A percentile compares a stretch with the other conserved stretches of the same genome.
Evolutionary conservation across 37 sponge, comb jelly and placozoan genomes (phyloP).

Genomic region (Ephydatia muelleri): DNA sequence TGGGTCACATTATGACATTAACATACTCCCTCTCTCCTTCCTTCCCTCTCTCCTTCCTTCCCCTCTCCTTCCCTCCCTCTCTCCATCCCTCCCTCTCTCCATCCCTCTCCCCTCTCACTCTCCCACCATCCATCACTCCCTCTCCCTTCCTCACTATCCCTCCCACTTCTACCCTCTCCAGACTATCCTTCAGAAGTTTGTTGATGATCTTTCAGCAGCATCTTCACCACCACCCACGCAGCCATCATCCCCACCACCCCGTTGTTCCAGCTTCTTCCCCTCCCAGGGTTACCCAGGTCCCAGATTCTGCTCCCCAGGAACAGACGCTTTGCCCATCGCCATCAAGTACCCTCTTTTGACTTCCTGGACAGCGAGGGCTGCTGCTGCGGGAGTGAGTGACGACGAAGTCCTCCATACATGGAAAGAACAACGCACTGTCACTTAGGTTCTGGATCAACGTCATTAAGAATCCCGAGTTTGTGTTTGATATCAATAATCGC

Average conservation of each 20-base stretch:
- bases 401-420: conserved; percentile 86
- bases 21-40: neutral
- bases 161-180: too few relatives aligned
- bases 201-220: conserved; percentile 79
- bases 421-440: conserved; percentile 94
- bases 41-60: neutral
- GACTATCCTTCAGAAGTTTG: conserved; percentile 91
- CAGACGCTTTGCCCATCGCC: conserved; percentile 75
- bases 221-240: conserved; percentile 62
- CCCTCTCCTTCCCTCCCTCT: too few relatives aligned
- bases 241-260: conserved; percentile 39
- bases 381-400: conserved; percentile 55
- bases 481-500: conserved; percentile 93
- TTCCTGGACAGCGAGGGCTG: conserved; percentile 86
- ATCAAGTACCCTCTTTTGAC: conserved; percentile 97
- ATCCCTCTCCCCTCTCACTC: neutral
- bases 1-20: too few relatives aligned
- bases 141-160: neutral
- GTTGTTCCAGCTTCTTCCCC: conserved; percentile 6
- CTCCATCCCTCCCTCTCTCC: neutral
- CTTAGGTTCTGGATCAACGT: conserved; percentile 97
- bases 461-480: conserved; percentile 97
- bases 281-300: too few relatives aligned
- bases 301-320: conserved; percentile 36
- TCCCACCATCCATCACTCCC: neutral